Evolutionary conservation across 2,113 vertebrate species (phyloP).

Genomic region (Synchiropus splendidus): DNA sequence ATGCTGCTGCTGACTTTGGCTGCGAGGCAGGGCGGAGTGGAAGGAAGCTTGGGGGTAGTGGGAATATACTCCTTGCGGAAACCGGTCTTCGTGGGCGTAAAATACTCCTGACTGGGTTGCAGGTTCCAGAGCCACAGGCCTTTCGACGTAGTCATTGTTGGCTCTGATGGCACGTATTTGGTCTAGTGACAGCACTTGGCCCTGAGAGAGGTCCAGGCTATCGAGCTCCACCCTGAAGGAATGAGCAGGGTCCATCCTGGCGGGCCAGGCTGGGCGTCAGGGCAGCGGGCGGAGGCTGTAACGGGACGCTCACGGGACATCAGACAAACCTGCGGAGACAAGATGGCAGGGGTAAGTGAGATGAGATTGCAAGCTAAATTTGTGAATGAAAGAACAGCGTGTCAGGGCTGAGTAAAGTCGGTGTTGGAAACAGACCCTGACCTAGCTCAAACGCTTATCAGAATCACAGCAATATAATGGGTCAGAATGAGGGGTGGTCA

Average conservation of each 20-base stretch:
- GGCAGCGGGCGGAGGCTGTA: slow-evolving; percentile 20
- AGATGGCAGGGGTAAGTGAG: neutral
- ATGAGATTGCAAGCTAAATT: no score
- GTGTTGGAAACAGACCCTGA: no score
- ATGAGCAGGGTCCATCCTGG: slow-evolving; percentile 56
- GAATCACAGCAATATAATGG: no score
- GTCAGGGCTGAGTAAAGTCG: no score
- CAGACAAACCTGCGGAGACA: slow-evolving; percentile 72
- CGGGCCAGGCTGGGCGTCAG: slow-evolving; percentile 26
- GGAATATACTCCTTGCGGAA: slow-evolving; percentile 43
- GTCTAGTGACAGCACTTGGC: slow-evolving; percentile 82
- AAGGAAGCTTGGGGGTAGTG: slow-evolving; percentile 49
- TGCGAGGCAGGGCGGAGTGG: slow-evolving; percentile 64
- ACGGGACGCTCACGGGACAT: slow-evolving; percentile 75
- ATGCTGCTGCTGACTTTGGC: slow-evolving; percentile 82
- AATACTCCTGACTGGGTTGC: slow-evolving; percentile 70
- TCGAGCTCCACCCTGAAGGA: slow-evolving; percentile 74
- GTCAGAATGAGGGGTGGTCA: no score
- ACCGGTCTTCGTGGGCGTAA: slow-evolving; percentile 65
- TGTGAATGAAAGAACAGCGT: no score
- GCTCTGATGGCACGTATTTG: slow-evolving; percentile 88
- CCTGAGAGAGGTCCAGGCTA: slow-evolving; percentile 77
- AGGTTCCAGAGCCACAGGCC: slow-evolving; percentile 70
- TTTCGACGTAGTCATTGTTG: slow-evolving; percentile 95
- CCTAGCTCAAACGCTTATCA: no score